Conservation (phyloP, 2,797 vertebrate species). For the Eremophila alpestris region DNA sequence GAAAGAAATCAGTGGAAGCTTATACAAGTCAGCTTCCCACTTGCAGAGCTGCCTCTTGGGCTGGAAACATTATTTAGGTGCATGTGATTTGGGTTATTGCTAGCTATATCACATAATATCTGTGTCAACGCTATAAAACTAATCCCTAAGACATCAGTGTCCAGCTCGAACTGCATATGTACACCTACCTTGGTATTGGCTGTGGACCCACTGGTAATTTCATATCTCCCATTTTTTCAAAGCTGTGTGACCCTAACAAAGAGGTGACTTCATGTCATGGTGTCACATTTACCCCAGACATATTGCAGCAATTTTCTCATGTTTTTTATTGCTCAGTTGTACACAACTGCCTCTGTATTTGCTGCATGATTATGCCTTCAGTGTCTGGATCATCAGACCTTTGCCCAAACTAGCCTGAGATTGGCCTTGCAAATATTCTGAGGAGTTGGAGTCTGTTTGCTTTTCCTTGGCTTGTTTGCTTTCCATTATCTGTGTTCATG, state of each 20-base stretch:
- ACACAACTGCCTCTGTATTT: not conserved
- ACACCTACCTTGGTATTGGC: accelerated
- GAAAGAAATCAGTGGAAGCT: not conserved
- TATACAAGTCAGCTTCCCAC: not conserved
- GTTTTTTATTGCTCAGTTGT: not conserved
- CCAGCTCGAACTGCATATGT: accelerated
- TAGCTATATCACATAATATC: not conserved
- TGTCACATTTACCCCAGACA: not conserved
- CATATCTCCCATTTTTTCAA: not conserved
- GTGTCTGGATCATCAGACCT: slow-evolving; percentile 25
- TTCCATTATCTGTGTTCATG: not conserved
- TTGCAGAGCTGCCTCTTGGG: not conserved
- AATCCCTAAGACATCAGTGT: not conserved
- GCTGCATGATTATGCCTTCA: not conserved
- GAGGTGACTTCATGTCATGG: not conserved
- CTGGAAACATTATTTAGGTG: not conserved
- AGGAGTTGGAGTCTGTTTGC: slow-evolving; percentile 1
- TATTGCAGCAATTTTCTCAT: not conserved
- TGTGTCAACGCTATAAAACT: not conserved
- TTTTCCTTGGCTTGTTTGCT: slow-evolving; percentile 38
- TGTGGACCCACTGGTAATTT: not conserved
- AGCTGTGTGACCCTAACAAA: not conserved
- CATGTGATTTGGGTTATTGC: not conserved
- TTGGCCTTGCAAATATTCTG: not conserved
- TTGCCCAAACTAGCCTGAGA: not conserved